phyloP scores from a whole-genome alignment of 2,113 vertebrate genomes.

The Xyrauchen texanus region DNA sequence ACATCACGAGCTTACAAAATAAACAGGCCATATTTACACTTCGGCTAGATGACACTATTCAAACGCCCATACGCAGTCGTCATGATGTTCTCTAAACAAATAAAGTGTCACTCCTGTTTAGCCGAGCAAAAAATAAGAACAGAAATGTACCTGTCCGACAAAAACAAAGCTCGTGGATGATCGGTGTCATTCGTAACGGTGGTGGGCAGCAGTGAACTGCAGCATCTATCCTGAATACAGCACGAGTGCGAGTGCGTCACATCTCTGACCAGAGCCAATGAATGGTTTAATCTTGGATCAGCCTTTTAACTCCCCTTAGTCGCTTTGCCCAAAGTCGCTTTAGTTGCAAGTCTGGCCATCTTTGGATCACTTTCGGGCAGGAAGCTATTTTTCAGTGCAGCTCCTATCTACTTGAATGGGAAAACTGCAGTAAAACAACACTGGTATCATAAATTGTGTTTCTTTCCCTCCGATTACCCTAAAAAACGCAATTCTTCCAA shows the following conservation, averaged over 20 bases:
- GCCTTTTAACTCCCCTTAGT: too few species aligned
- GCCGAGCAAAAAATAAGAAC: neutral
- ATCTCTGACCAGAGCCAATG: neutral
- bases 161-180: neutral
- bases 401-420: too few species aligned
- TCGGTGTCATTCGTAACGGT: constrained; percentile 14
- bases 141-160: constrained; percentile 19
- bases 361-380: too few species aligned
- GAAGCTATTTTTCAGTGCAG: too few species aligned
- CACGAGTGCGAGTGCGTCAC: constrained; percentile 12
- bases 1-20: neutral
- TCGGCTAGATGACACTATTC: constrained; percentile 1
- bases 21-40: constrained; percentile 28
- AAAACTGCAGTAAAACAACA: too few species aligned
- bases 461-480: too few species aligned
- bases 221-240: constrained; percentile 31
- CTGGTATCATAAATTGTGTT: too few species aligned
- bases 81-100: neutral
- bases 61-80: neutral
- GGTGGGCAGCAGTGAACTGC: neutral
- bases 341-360: too few species aligned
- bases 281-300: too few species aligned
- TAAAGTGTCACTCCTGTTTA: neutral
- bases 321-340: too few species aligned
- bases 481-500: too few species aligned